These are phyloP conservation scores for Nebria ingens DNA, from an alignment of 1,140 invertebrate species.

Conservation along the genomic window DNA sequence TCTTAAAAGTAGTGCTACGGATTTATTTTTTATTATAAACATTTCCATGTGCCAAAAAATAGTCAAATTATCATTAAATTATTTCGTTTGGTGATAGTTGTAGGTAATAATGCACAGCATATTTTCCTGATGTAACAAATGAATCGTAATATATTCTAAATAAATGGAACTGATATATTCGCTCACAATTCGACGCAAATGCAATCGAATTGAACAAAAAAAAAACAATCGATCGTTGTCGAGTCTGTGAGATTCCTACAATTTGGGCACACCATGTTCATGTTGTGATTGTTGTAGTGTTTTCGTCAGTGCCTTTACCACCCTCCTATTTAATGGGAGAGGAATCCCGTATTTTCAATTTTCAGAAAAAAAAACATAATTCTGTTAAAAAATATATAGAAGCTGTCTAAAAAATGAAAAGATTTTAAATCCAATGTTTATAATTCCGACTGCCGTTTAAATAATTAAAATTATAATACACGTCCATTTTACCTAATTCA, in stretches of 20 bases:
- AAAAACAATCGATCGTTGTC: not conserved
- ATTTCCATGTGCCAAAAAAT: no score
- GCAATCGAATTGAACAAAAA: not conserved
- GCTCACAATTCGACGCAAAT: not conserved
- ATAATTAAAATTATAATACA: not conserved
- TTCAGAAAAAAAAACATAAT: not conserved
- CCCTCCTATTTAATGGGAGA: not conserved
- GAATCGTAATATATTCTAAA: slow-evolving; percentile 7
- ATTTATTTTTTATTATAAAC: no score
- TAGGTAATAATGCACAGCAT: not conserved
- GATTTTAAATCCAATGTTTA: not conserved
- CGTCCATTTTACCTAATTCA: not conserved
- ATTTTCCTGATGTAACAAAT: not conserved
- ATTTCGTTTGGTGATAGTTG: no score
- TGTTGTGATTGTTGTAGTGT: not conserved
- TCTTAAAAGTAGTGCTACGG: no score
- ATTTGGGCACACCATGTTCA: not conserved
- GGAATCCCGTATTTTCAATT: not conserved
- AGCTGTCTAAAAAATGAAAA: not conserved
- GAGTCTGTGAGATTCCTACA: not conserved
- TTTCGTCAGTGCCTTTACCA: not conserved
- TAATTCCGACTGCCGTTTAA: not conserved
- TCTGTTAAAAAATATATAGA: not conserved
- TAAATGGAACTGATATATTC: slow-evolving; percentile 8
- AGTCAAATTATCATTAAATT: no score